Evolutionary conservation across 2,797 vertebrate genomes (phyloP), one percentile per base, ranked within the genome.

Genomic region (Tragopan temminckii): DNA sequence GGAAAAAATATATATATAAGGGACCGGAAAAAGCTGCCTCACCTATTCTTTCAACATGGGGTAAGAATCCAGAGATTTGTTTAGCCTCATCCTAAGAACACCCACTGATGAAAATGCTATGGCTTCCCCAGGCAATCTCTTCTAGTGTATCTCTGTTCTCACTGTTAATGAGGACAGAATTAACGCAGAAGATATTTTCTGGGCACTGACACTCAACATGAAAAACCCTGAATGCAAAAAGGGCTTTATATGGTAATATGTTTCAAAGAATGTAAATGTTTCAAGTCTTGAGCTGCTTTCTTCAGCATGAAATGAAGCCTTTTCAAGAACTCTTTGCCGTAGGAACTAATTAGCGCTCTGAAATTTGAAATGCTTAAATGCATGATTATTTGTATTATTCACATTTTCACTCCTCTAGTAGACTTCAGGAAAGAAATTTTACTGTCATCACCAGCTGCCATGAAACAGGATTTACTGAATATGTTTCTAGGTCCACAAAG

Each of bases 301-400:
- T 89, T 90, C 52, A 90, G 45, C n/a, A 89, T 48, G 19, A 89
- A 96, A 90, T 27, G 46, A 33, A 57, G 75, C 23, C 23, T 58
- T 93, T 85, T 93, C 74, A 95, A 92, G 59, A 93, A 93, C 45
- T 91, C 84, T 95, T 83, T 91, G 71, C 77, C 7, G 12, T 36
- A 88, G 42, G 71, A 89, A 42, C 35, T 93, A 96, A 96, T 90
- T 89, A 94, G 70, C 69, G 63, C 20, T 94, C 68, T 89, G 86
- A 95, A 92, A 95, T 94, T 2, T 91, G 72, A 97, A 88, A 38
- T 27, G 58, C n/a, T 92, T 75, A 94, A 93, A 93, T 45, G n/a
- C 35, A 58, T 74, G 38, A 89, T 90, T 95, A 94, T 96, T 97
- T 93, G 7, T 87, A 77, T 88, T 94, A 88, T 91, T 97, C 87